phyloP scores from a whole-genome alignment of 1,140 invertebrate genomes.

The Adoxophyes honmai region DNA sequence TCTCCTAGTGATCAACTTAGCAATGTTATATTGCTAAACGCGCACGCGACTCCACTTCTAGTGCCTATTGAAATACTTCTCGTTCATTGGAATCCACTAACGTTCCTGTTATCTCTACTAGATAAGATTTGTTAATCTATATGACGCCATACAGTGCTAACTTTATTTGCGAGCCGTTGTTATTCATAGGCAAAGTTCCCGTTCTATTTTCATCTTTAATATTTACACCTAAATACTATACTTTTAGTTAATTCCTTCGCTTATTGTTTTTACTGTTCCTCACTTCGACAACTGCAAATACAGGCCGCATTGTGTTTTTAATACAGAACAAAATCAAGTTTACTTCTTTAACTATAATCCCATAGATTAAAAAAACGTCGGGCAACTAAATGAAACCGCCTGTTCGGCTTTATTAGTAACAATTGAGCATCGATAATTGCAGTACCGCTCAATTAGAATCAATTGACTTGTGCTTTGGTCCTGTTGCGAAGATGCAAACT shows the following conservation, averaged over 20 bases:
- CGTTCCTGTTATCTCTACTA: slow-evolving; percentile 27
- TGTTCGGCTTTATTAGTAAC: slow-evolving; percentile 29
- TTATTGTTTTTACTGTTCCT: no score
- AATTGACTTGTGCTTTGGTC: slow-evolving; percentile 36
- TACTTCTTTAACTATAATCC: no score
- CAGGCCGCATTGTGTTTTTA: no score
- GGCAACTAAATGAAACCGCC: background rate
- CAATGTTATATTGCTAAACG: background rate
- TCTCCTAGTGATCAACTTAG: background rate
- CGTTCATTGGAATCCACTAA: background rate
- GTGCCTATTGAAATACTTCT: background rate
- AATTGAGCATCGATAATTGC: slow-evolving; percentile 49
- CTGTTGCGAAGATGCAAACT: background rate
- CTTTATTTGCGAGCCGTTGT: background rate
- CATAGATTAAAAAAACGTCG: no score
- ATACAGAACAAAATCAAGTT: no score
- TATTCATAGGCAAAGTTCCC: no score
- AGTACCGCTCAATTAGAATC: slow-evolving; percentile 51
- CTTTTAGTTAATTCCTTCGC: no score
- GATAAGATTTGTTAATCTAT: slow-evolving; percentile 45
- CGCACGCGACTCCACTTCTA: background rate
- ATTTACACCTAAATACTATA: no score
- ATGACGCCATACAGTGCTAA: slow-evolving; percentile 30
- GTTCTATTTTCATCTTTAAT: no score
- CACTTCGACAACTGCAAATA: no score